Conservation (phyloP, 1,140 invertebrate species). For the Lysiphlebus fabarum region DNA sequence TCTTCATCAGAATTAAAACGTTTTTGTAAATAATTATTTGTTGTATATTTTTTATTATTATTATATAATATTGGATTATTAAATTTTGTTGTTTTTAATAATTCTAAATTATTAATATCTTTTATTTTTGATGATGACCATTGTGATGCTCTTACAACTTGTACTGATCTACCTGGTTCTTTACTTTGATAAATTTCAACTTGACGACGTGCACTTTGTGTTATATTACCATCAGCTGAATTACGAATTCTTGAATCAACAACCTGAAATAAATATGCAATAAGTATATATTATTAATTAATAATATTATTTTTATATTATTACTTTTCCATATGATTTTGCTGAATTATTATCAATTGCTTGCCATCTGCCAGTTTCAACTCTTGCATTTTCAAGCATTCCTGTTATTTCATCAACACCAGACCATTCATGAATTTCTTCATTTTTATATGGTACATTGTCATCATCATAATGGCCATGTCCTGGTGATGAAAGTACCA, state of each 20-base stretch:
- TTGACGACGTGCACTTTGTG: conserved; percentile 44
- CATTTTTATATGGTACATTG: conserved; percentile 50
- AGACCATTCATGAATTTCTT: conserved; percentile 59
- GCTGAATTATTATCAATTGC: conserved; percentile 50
- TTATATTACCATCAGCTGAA: conserved; percentile 43
- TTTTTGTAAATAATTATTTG: conserved; percentile 22
- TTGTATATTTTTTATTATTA: not conserved
- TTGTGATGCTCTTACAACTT: conserved; percentile 48
- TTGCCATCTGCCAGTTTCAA: conserved; percentile 57
- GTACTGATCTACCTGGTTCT: conserved; percentile 41
- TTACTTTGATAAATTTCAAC: conserved; percentile 51
- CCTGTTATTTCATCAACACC: conserved; percentile 55
- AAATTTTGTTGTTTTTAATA: conserved; percentile 13
- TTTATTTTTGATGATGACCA: conserved; percentile 40
- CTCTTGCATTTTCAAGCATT: conserved; percentile 55
- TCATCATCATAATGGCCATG: conserved; percentile 39
- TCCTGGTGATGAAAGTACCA: conserved; percentile 52
- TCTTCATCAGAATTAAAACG: conserved; percentile 55
- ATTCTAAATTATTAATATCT: conserved; percentile 19
- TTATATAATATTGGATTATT: not conserved
- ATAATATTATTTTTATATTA: conserved; percentile 5
- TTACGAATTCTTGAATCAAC: conserved; percentile 56
- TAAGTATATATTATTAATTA: conserved; percentile 1
- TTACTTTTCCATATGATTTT: conserved; percentile 59
- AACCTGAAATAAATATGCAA: conserved; percentile 47